Evolutionary conservation across 2,113 vertebrate genomes (phyloP).

Genomic region (Recurvirostra avosetta): DNA sequence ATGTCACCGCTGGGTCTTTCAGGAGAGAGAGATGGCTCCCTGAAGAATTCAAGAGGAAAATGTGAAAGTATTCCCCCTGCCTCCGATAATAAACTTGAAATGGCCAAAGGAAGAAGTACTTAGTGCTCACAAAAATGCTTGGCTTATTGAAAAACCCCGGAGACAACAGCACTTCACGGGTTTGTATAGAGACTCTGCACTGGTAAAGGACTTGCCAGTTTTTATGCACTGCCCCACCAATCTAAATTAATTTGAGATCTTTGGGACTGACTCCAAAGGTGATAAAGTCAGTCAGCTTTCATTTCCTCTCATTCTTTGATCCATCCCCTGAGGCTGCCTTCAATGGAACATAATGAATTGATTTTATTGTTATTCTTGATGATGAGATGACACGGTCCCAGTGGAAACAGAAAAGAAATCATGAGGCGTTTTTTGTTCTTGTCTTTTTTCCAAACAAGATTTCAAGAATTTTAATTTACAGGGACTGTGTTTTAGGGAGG

Average conservation of each 20-base stretch:
- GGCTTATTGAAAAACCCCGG: neutral
- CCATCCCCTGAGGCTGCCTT: slow-evolving; percentile 38
- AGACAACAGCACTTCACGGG: neutral
- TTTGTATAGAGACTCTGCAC: neutral
- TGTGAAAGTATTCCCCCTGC: neutral
- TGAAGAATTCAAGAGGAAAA: slow-evolving; percentile 10
- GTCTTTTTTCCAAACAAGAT: neutral
- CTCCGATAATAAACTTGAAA: neutral
- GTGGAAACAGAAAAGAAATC: neutral
- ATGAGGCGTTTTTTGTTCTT: neutral
- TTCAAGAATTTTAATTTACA: neutral
- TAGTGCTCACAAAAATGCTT: neutral
- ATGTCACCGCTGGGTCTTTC: neutral
- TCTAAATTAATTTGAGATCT: slow-evolving; percentile 58
- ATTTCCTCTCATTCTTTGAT: slow-evolving; percentile 61
- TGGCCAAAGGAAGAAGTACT: slow-evolving; percentile 46
- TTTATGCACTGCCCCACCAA: slow-evolving; percentile 26
- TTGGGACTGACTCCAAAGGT: slow-evolving; percentile 55
- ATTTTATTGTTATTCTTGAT: slow-evolving; percentile 54
- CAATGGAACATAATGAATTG: slow-evolving; percentile 39
- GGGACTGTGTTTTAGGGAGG: neutral
- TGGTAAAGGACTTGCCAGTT: neutral
- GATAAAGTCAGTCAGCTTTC: slow-evolving; percentile 52
- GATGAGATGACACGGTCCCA: neutral
- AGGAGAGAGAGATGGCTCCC: slow-evolving; percentile 7